Evolutionary conservation across 2,797 vertebrate species (phyloP).

Genomic region (Dendrocincla tyrannina): DNA sequence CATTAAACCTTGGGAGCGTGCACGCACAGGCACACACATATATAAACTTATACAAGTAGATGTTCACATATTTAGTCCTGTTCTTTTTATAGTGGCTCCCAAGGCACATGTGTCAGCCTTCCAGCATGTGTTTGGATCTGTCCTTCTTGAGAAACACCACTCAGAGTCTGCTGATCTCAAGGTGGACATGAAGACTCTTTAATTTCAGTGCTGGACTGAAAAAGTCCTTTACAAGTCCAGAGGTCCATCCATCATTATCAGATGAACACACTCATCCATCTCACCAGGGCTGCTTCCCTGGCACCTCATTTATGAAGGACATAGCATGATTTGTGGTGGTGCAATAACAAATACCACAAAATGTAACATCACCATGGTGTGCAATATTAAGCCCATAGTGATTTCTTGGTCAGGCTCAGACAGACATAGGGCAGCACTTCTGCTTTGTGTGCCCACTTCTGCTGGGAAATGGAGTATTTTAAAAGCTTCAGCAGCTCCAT

Average conservation of each 20-base stretch:
- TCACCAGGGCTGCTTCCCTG: not conserved
- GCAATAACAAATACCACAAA: not conserved
- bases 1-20: not conserved
- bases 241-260: not conserved
- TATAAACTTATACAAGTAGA: not conserved
- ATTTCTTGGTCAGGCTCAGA: not conserved
- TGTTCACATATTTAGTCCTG: not conserved
- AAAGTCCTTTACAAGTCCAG: not conserved
- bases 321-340: fast-evolving
- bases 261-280: not conserved
- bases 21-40: not conserved
- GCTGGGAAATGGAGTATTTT: slow-evolving; percentile 1
- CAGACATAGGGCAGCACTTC: not conserved
- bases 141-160: not conserved
- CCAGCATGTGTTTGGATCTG: fast-evolving
- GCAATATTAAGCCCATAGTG: not conserved
- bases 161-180: not conserved
- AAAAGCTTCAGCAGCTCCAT: slow-evolving; percentile 46
- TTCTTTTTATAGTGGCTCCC: not conserved
- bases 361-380: fast-evolving
- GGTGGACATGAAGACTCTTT: not conserved
- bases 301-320: not conserved
- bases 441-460: slow-evolving; percentile 3
- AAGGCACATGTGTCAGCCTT: not conserved
- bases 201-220: not conserved